A percentile compares a stretch with the other conserved stretches of the same genome.
Conservation (phyloP, 2,888 invertebrate genomes). For the Lasioglossum zephyrum region DNA sequence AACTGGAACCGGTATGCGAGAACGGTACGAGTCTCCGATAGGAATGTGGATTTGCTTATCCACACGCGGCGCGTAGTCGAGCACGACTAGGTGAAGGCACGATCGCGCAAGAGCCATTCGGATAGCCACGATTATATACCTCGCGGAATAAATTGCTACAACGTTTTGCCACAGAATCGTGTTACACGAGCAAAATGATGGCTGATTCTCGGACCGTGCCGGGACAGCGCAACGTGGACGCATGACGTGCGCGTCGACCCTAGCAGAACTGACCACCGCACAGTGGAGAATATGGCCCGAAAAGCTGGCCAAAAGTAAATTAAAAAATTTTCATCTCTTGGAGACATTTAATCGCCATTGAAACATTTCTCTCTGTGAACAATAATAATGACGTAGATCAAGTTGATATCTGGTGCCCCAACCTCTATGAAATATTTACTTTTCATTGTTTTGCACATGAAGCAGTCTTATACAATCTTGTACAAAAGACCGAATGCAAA, state of each 20-base stretch:
- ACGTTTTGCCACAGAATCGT: conserved; percentile 40
- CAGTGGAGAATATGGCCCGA: too few relatives aligned
- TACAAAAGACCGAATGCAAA: neutral
- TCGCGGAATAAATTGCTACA: conserved; percentile 44
- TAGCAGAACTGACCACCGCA: neutral
- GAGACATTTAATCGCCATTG: too few relatives aligned
- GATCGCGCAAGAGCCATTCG: conserved; percentile 25
- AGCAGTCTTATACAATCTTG: too few relatives aligned
- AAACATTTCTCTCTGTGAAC: too few relatives aligned
- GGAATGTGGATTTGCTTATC: conserved; percentile 61
- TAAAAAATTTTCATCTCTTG: too few relatives aligned
- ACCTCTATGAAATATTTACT: too few relatives aligned
- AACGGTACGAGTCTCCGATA: conserved; percentile 40
- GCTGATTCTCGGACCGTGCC: neutral
- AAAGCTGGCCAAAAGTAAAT: too few relatives aligned
- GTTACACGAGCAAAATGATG: conserved; percentile 28
- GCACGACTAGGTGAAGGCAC: conserved; percentile 4
- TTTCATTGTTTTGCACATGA: too few relatives aligned
- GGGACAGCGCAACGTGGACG: neutral
- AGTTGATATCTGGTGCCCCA: too few relatives aligned
- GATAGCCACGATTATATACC: conserved; percentile 45
- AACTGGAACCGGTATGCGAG: conserved; percentile 42
- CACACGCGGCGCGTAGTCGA: conserved; percentile 13
- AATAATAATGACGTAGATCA: too few relatives aligned
- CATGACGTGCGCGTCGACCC: conserved; percentile 32